phyloP scores from a whole-genome alignment of 1,140 invertebrate species.

The Drosophila ambigua region DNA sequence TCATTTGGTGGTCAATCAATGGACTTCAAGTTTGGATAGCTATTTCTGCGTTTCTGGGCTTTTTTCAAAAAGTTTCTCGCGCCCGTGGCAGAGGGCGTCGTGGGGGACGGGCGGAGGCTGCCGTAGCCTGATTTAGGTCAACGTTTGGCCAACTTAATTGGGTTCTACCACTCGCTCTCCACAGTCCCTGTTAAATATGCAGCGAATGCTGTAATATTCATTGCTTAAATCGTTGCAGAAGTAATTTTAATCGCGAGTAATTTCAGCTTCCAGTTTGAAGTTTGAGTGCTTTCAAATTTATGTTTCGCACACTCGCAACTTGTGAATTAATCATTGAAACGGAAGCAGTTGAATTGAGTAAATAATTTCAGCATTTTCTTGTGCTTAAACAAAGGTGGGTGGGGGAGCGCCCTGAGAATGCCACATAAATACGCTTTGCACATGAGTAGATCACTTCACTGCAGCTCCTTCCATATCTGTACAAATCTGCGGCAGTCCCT shows the following conservation, averaged over 20 bases:
- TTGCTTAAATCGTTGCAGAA: conserved; percentile 15
- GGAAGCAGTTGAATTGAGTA: conserved; percentile 3
- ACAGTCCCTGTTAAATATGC: conserved; percentile 41
- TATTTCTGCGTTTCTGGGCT: background rate
- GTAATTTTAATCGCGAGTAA: conserved; percentile 40
- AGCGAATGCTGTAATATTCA: conserved; percentile 26
- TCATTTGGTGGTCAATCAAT: conserved; percentile 65
- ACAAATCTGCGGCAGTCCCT: background rate
- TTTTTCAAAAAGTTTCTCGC: conserved; percentile 3
- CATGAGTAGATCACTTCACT: conserved; percentile 24
- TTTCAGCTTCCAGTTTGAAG: conserved; percentile 12
- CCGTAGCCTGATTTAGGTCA: conserved; percentile 36
- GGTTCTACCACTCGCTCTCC: conserved; percentile 7
- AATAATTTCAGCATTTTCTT: conserved; percentile 9
- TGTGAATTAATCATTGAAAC: conserved; percentile 33
- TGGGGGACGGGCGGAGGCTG: no score
- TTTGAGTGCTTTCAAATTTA: background rate
- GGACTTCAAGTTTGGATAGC: conserved; percentile 55
- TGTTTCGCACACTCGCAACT: conserved; percentile 5
- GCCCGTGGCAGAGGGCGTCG: background rate
- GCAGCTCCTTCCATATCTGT: background rate
- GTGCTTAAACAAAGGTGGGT: background rate
- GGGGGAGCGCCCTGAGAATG: background rate
- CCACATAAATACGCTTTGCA: conserved; percentile 33
- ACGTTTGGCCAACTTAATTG: conserved; percentile 48